A percentile compares a stretch with the other conserved stretches of the same genome.
These are phyloP conservation scores for Cyanoramphus novaezelandiae DNA, from an alignment of 2,113 vertebrate species.

Conservation along the genomic window DNA sequence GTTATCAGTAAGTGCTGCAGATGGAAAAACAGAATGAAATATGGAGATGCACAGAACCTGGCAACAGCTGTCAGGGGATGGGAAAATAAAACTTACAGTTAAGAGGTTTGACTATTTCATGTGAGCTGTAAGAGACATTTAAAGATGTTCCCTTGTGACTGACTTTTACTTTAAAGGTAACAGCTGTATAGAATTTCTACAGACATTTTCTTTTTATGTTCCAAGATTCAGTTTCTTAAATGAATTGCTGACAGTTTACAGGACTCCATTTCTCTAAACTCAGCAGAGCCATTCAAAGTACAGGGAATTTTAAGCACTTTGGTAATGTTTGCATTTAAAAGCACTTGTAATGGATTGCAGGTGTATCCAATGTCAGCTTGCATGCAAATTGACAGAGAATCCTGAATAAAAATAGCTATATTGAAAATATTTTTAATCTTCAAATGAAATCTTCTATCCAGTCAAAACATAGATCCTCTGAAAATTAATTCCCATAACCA, in stretches of 20 bases:
- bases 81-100: constrained; percentile 23
- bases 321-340: constrained; percentile 4
- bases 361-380: background rate
- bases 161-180: constrained; percentile 29
- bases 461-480: background rate
- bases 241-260: constrained; percentile 16
- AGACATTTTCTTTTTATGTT: background rate
- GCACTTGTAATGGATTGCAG: constrained; percentile 26
- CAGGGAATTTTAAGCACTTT: background rate
- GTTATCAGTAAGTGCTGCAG: background rate
- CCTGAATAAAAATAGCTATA: background rate
- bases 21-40: background rate
- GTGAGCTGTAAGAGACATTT: constrained; percentile 25
- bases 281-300: background rate
- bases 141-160: constrained; percentile 35
- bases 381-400: background rate
- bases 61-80: background rate
- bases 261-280: background rate
- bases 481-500: background rate
- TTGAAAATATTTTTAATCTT: background rate
- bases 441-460: background rate
- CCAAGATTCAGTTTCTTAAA: constrained; percentile 4
- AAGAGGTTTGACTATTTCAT: constrained; percentile 30
- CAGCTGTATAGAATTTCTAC: constrained; percentile 34
- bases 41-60: background rate